These are phyloP conservation scores for Passer montanus DNA, from an alignment of 2,113 vertebrate species.

Conservation along the genomic window DNA sequence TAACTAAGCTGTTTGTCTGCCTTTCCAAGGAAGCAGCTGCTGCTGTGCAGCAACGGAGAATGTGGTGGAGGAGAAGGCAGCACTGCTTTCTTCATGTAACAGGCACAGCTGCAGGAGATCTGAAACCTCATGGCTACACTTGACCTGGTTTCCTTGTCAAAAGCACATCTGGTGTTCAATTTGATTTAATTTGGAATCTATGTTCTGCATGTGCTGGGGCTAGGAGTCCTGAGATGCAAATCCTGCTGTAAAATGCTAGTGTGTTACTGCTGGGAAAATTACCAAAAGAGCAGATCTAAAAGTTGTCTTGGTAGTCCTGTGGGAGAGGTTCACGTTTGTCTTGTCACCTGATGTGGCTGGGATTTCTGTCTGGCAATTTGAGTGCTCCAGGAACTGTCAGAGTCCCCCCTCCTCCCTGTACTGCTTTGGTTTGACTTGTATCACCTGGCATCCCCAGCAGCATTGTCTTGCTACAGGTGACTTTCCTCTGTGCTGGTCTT, in stretches of 20 bases:
- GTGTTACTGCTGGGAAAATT: background rate
- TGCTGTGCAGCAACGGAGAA: background rate
- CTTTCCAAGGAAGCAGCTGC: background rate
- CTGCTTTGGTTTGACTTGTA: background rate
- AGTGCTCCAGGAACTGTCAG: background rate
- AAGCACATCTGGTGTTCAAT: constrained; percentile 24
- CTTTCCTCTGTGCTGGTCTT: background rate
- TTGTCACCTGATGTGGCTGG: background rate
- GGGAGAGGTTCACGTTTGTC: background rate
- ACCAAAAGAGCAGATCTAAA: background rate
- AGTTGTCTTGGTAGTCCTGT: background rate
- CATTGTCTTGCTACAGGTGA: no score
- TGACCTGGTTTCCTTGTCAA: constrained; percentile 43
- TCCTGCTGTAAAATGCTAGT: background rate
- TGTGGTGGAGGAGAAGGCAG: background rate
- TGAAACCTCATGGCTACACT: background rate
- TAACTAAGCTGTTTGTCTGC: background rate
- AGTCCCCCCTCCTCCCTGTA: background rate
- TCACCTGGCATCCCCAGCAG: accelerated
- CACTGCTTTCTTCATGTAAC: background rate
- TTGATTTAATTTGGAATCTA: background rate
- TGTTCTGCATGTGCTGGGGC: background rate
- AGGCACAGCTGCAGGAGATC: constrained; percentile 17
- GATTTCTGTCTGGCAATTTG: background rate
- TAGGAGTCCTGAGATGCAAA: background rate